Evolutionary conservation across 1,140 invertebrate genomes (phyloP), one percentile per base, ranked within the genome.

Genomic region (Ptiloglossa arizonensis): DNA sequence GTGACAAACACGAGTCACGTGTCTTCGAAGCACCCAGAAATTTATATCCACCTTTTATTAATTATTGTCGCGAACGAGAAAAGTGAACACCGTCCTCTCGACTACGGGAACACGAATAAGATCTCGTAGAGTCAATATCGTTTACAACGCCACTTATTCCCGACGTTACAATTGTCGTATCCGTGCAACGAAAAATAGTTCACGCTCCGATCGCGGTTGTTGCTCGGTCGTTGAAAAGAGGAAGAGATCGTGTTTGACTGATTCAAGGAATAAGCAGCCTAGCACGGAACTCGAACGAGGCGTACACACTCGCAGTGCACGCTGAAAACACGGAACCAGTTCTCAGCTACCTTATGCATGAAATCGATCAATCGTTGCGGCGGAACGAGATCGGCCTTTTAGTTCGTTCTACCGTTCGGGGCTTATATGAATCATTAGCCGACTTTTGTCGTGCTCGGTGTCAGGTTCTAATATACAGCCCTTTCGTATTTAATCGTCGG

Each of bases 341-440:
- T 77, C 68, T 15, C 32, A 29, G 46, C 68, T 77, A 62, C 68
- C 67, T 71, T 70, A 32, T 63, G 48, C 68, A 57, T 62, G 68
- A 70, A 77, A 77, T 77, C 75, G 57, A 77, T 77, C 75, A 70
- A 77, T 77, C 68, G 75, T 77, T 32, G 44, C 68, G 46, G 63
- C 35, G 46, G 60, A 77, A 71, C 75, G 56, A 71, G 75, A 77
- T 77, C 68, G 68, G 68, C 46, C 75, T 69, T 69, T 69, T 48
- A 69, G 54, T 46, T 63, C 60, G 22, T 64, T 52, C 66, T 48
- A 46, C 48, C 56, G 60, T 70, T 54, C 48, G 54, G 27, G 67
- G 63, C 70, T 72, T 41, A 56, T 62, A 52, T 50, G 44, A 66
- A 64, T 69, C 69, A 60, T 80, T 73, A 76, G 41, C 32, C 29